Base-by-base conservation (phyloP, 1,140 invertebrate genomes). In the Homarus americanus region DNA sequence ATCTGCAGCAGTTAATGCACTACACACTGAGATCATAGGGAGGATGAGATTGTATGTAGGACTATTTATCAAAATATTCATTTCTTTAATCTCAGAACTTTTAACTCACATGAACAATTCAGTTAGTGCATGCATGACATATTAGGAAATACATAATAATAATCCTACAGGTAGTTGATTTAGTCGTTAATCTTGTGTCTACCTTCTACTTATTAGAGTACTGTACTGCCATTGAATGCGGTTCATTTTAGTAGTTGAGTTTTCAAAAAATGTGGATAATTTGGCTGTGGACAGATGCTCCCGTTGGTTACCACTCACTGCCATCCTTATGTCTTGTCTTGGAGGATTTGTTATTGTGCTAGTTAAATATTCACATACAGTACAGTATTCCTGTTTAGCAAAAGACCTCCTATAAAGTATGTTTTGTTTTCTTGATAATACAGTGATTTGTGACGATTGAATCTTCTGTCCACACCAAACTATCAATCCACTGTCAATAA, bases 101-200 rank as follows among this genome's bases (percentile, higher is more conserved):
- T 80, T 41, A 72, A 80, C 58, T 86, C 38, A 69, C 28, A 69
- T 79, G 38, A 72, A 80, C 34, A n/a, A 80, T 88, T 88, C 75
- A 88, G 86, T 88, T 88, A 88, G 86, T 88, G 76, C 86, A 88
- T 88, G 86, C 86, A 49, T 58, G 53, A 58, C 53, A 58, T 88
- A 88, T 88, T 88, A 88, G 76, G 63, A 72, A 72, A 38, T 88
- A 78, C 86, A 80, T 82, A 17, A 58, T 20, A 88, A 72, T 88
- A 88, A 79, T 72, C 86, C 82, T 72, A 80, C 75, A 79, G 86
- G 86, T 88, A 88, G 86, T 80, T 88, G 38, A 36, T 88, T 88
- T 79, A 78, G 76, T 87, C 24, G 41, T 88, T 88, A 79, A 34
- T 78, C 76, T 79, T 80, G 32, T 79, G 75, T 88, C 75, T 41